A percentile compares a stretch with the other conserved stretches of the same genome.
These are phyloP conservation scores for Chloroclystis v-ata DNA, from an alignment of 2,888 invertebrate species.

Conservation along the genomic window DNA sequence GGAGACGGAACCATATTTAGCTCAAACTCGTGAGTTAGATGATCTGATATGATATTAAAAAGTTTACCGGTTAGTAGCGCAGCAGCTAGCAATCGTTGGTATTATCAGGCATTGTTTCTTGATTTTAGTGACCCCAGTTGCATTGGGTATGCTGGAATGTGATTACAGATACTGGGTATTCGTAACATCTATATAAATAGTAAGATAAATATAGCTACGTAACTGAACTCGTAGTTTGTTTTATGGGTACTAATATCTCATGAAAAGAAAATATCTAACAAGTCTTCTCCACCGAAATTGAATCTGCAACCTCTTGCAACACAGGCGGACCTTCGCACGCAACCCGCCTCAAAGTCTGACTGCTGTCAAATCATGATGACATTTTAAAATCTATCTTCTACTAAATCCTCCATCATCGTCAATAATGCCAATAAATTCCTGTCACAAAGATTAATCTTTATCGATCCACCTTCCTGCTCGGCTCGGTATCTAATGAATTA, in stretches of 20 bases:
- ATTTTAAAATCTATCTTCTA: too few species aligned
- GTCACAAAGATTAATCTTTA: conserved; percentile 22
- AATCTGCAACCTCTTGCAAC: too few species aligned
- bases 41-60: conserved; percentile 32
- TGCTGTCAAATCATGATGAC: too few species aligned
- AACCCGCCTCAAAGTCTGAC: too few species aligned
- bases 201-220: too few species aligned
- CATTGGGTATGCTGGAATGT: conserved; percentile 20
- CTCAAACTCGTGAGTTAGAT: conserved; percentile 31
- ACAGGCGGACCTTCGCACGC: too few species aligned
- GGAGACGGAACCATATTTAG: conserved; percentile 28
- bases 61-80: conserved; percentile 33
- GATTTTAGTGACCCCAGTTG: conserved; percentile 24
- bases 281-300: too few species aligned
- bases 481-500: conserved; percentile 22
- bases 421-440: conserved; percentile 16
- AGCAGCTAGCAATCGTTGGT: conserved; percentile 24
- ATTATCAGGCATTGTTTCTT: conserved; percentile 28
- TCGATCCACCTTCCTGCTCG: conserved; percentile 22
- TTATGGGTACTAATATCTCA: too few species aligned
- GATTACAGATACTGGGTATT: conserved; percentile 18
- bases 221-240: too few species aligned
- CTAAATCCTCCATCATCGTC: neutral
- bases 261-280: too few species aligned
- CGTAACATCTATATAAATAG: too few species aligned